Conservation (phyloP, 2,113 vertebrate genomes). For the Cyanoderma ruficeps region DNA sequence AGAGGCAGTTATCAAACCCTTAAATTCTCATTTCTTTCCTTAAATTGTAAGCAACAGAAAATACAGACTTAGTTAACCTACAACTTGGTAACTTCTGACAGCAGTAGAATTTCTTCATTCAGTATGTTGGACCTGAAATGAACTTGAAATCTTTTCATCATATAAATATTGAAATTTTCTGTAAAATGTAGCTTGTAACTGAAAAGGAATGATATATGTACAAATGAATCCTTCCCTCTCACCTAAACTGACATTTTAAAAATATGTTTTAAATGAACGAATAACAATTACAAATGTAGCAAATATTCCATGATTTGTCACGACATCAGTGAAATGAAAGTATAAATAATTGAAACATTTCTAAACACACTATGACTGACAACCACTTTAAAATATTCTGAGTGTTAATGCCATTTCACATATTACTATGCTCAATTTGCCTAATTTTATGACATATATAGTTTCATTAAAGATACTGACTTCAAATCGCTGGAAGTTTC, state of each 20-base stretch:
- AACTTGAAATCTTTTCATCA: background rate
- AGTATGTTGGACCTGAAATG: background rate
- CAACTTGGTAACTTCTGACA: background rate
- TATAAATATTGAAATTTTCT: background rate
- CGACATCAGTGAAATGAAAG: background rate
- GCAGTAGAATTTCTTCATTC: background rate
- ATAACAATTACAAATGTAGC: background rate
- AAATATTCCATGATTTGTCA: background rate
- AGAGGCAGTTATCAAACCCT: background rate
- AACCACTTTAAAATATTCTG: background rate
- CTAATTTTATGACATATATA: background rate
- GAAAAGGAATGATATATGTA: background rate
- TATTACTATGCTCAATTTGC: background rate
- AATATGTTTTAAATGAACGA: background rate
- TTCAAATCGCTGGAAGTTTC: background rate
- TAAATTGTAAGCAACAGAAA: background rate
- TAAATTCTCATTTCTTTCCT: background rate
- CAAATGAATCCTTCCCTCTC: background rate
- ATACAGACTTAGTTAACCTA: background rate
- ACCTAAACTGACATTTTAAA: background rate
- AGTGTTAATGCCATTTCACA: background rate
- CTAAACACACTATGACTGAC: background rate
- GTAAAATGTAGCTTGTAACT: background rate
- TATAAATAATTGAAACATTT: background rate
- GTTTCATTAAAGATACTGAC: background rate